Evolutionary conservation across 2,888 invertebrate genomes (phyloP).

Genomic region (Conistra vaccinii): DNA sequence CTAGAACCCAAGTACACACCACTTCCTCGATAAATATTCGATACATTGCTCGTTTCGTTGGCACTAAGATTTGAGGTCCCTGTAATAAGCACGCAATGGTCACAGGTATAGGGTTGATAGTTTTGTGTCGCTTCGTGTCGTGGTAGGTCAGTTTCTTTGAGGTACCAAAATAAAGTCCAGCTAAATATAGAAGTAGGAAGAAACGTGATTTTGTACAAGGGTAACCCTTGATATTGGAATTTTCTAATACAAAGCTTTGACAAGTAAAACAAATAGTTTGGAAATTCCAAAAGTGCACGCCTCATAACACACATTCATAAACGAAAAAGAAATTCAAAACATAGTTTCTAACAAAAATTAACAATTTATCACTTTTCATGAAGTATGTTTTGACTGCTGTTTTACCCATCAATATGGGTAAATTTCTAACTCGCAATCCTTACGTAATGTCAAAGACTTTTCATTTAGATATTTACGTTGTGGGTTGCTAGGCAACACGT

Average conservation of each 20-base stretch:
- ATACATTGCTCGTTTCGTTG: conserved; percentile 28
- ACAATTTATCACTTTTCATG: no score
- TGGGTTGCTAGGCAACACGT: no score
- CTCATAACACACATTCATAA: no score
- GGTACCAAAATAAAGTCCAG: conserved; percentile 48
- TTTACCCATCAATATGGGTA: no score
- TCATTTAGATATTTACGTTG: no score
- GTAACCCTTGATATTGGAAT: conserved; percentile 42
- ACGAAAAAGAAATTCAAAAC: no score
- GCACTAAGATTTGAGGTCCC: rapidly evolving
- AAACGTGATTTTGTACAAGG: conserved; percentile 39
- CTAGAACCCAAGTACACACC: background rate
- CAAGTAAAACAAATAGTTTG: conserved; percentile 4
- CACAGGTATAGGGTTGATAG: background rate
- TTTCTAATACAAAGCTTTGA: conserved; percentile 21
- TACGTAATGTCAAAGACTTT: no score
- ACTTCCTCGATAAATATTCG: background rate
- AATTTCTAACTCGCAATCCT: no score
- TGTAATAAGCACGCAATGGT: conserved; percentile 18
- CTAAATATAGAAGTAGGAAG: conserved; percentile 55
- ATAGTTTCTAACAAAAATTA: no score
- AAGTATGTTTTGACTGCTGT: no score
- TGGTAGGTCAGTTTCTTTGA: conserved; percentile 30
- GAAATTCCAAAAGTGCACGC: no score
- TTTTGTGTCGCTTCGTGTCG: background rate